Conservation (phyloP, 1,140 invertebrate genomes). For the Bathynomus jamesi region DNA sequence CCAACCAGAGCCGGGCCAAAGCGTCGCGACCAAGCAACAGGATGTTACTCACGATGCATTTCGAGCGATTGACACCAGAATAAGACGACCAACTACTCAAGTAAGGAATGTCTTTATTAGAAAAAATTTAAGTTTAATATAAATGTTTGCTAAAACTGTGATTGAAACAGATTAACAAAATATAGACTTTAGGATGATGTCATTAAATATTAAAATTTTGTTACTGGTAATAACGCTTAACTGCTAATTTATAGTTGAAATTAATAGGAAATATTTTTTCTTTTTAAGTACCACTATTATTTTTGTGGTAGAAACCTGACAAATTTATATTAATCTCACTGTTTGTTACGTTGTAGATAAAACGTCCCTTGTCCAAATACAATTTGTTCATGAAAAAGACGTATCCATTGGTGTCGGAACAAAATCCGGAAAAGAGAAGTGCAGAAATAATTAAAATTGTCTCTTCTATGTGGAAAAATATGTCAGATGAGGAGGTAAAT, state of each 20-base stretch:
- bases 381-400: not conserved
- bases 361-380: not conserved
- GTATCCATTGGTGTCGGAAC: not conserved
- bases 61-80: no score
- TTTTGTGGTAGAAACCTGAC: not conserved
- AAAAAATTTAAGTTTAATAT: no score
- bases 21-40: no score
- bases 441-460: not conserved
- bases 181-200: no score
- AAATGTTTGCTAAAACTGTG: no score
- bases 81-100: no score
- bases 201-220: not conserved
- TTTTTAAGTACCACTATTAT: not conserved
- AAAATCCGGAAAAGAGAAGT: not conserved
- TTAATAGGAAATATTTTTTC: not conserved
- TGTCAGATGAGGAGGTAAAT: not conserved
- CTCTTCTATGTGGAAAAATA: not conserved
- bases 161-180: no score
- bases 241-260: not conserved
- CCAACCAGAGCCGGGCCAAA: no score
- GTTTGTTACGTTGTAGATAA: not conserved
- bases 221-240: not conserved
- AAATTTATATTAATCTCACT: not conserved
- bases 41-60: no score
- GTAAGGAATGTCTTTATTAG: no score